A percentile compares a stretch with the other conserved stretches of the same genome.
Conservation (phyloP, 2,888 invertebrate species). For the Pseudococcus longispinus region DNA sequence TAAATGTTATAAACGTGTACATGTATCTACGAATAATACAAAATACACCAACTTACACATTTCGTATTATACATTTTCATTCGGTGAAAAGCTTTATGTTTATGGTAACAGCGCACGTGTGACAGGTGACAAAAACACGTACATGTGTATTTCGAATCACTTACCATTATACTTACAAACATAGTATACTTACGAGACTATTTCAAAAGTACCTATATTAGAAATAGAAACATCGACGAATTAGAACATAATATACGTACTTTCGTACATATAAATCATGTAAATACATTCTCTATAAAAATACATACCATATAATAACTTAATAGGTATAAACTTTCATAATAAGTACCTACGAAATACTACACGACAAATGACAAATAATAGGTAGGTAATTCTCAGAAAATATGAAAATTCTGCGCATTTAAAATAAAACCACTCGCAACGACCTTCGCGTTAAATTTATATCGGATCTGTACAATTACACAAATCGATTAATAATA, state of each 20-base stretch:
- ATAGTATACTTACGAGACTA: neutral
- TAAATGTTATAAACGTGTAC: neutral
- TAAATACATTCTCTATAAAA: too few relatives aligned
- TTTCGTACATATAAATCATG: neutral
- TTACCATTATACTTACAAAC: neutral
- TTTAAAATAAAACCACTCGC: neutral
- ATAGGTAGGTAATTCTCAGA: neutral
- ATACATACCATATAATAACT: too few relatives aligned
- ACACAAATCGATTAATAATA: neutral
- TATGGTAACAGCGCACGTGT: neutral
- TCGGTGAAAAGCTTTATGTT: neutral
- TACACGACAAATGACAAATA: neutral
- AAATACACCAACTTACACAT: neutral
- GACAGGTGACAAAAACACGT: constrained; percentile 8
- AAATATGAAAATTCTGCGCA: neutral
- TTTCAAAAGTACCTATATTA: neutral
- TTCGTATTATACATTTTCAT: neutral
- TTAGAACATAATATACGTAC: neutral
- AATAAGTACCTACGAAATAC: neutral
- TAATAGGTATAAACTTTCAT: neutral
- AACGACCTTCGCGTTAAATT: neutral
- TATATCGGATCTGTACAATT: neutral
- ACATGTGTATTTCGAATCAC: neutral
- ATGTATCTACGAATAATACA: neutral
- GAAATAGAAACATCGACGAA: neutral